These are phyloP conservation scores for Patella caerulea DNA, from an alignment of 2,888 invertebrate genomes.

Conservation along the genomic window DNA sequence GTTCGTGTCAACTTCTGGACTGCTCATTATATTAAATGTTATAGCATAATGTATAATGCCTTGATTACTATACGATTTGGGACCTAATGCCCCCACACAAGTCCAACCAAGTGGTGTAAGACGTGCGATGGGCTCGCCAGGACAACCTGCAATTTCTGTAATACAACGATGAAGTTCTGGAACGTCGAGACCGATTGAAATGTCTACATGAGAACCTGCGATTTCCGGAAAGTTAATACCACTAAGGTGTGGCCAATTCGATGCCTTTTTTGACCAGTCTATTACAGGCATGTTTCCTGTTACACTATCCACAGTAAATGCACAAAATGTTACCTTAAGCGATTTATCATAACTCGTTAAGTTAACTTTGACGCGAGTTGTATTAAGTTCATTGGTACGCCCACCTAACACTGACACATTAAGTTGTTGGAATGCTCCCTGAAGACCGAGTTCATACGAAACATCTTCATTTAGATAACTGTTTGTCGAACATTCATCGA, in stretches of 20 bases:
- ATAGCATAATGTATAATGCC: neutral
- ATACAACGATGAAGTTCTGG: neutral
- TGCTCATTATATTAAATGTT: neutral
- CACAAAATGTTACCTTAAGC: neutral
- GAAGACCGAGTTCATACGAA: neutral
- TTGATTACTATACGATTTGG: no score
- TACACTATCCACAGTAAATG: neutral
- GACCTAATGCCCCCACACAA: neutral
- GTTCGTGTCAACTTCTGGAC: neutral
- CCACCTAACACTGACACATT: neutral
- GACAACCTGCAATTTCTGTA: neutral
- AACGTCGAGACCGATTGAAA: neutral
- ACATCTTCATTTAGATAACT: neutral
- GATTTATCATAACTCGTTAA: neutral
- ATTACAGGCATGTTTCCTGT: neutral
- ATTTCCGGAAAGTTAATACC: neutral
- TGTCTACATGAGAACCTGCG: neutral
- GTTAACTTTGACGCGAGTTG: neutral
- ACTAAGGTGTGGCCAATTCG: neutral
- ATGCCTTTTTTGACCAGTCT: neutral
- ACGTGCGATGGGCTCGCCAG: neutral
- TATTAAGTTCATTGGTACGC: neutral
- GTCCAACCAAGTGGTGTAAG: neutral
- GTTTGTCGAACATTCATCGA: neutral
- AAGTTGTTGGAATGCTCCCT: neutral